Conservation (phyloP, 2,113 vertebrate genomes). For the Ceyx melanurus region DNA sequence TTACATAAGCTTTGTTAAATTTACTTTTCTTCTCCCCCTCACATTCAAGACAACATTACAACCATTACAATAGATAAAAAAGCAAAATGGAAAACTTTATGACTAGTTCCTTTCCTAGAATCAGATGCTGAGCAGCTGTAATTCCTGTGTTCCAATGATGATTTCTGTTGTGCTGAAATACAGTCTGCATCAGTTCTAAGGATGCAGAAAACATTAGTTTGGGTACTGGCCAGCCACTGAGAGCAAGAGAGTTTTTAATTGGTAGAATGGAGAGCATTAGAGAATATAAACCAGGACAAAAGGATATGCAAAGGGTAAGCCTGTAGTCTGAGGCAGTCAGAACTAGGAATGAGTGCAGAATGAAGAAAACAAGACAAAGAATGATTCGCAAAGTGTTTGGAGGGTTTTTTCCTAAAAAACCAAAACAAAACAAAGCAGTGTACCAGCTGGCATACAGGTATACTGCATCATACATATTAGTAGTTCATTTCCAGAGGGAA, state of each 20-base stretch:
- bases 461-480: background rate
- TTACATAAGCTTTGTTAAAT: background rate
- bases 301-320: background rate
- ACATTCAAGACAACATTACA: background rate
- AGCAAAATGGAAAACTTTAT: background rate
- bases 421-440: background rate
- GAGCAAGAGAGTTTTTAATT: background rate
- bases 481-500: background rate
- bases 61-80: background rate
- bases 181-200: background rate
- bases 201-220: background rate
- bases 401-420: background rate
- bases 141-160: background rate
- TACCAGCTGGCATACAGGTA: background rate
- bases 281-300: background rate
- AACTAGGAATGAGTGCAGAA: background rate
- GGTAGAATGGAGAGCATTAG: background rate
- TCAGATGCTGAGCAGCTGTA: background rate
- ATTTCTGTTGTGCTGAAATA: background rate
- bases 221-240: background rate
- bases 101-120: background rate
- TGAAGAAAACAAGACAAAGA: background rate
- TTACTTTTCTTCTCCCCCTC: background rate
- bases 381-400: background rate
- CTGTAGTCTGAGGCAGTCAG: background rate